phyloP scores from a whole-genome alignment of 1,140 invertebrate genomes.

The Drosophila funebris region DNA sequence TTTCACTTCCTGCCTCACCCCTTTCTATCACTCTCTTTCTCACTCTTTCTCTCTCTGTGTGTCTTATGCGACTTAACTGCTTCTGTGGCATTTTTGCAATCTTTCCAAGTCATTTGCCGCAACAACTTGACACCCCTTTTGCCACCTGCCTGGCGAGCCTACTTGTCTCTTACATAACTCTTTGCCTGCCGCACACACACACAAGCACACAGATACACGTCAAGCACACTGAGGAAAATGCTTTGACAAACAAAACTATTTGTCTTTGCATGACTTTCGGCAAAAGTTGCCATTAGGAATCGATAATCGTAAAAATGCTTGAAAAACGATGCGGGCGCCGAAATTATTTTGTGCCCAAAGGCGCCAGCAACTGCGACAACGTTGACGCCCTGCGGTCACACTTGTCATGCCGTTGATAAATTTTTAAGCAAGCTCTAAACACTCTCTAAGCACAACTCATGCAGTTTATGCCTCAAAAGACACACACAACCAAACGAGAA shows the following conservation, averaged over 20 bases:
- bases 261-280: slow-evolving; percentile 69
- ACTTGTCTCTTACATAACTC: slow-evolving; percentile 43
- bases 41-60: too few relatives aligned
- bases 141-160: slow-evolving; percentile 52
- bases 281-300: slow-evolving; percentile 53
- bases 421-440: slow-evolving; percentile 79
- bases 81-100: slow-evolving; percentile 49
- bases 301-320: slow-evolving; percentile 74
- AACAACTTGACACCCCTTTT: slow-evolving; percentile 40
- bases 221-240: slow-evolving; percentile 48
- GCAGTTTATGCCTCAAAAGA: slow-evolving; percentile 64
- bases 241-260: slow-evolving; percentile 78
- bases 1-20: background rate
- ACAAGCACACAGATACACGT: slow-evolving; percentile 8
- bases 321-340: slow-evolving; percentile 61
- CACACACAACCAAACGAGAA: slow-evolving; percentile 30
- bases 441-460: slow-evolving; percentile 77
- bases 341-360: slow-evolving; percentile 39
- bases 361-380: slow-evolving; percentile 14
- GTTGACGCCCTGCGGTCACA: slow-evolving; percentile 60
- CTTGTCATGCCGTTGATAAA: slow-evolving; percentile 77
- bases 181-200: slow-evolving; percentile 11
- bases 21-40: too few relatives aligned
- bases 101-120: slow-evolving; percentile 56
- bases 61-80: slow-evolving; percentile 16